Evolutionary conservation across 1,140 invertebrate species (phyloP).

Genomic region (Drosophila ironensis): DNA sequence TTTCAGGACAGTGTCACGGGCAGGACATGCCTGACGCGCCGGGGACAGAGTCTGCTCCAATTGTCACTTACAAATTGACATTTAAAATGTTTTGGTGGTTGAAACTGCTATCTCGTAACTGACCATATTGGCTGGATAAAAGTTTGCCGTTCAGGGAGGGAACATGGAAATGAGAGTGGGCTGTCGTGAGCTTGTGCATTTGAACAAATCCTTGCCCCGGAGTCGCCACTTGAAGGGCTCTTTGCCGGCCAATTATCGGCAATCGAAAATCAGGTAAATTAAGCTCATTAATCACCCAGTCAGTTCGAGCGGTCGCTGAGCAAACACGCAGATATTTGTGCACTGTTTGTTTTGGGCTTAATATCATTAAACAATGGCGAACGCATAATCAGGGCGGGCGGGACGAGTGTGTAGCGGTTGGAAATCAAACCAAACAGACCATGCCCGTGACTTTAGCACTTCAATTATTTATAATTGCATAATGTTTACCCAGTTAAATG

Average conservation of each 20-base stretch:
- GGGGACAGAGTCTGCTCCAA: conserved; percentile 37
- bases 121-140: not conserved
- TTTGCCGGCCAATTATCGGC: conserved; percentile 12
- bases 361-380: conserved; percentile 43
- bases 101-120: conserved; percentile 5
- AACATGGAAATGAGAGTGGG: not conserved
- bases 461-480: conserved; percentile 77
- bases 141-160: not conserved
- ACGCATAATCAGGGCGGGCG: conserved; percentile 5
- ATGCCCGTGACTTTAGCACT: conserved; percentile 63
- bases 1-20: not conserved
- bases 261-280: conserved; percentile 23
- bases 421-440: conserved; percentile 39
- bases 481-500: conserved; percentile 75
- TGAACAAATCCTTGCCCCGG: no score
- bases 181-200: no score
- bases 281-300: conserved; percentile 42
- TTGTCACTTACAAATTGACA: conserved; percentile 77
- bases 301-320: conserved; percentile 2
- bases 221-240: not conserved
- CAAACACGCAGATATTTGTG: conserved; percentile 36
- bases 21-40: not conserved
- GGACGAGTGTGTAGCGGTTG: not conserved
- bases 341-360: conserved; percentile 35
- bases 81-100: conserved; percentile 70